A percentile compares a stretch with the other conserved stretches of the same genome.
Conservation (phyloP, 2,113 vertebrate genomes). For the Sula dactylatra region DNA sequence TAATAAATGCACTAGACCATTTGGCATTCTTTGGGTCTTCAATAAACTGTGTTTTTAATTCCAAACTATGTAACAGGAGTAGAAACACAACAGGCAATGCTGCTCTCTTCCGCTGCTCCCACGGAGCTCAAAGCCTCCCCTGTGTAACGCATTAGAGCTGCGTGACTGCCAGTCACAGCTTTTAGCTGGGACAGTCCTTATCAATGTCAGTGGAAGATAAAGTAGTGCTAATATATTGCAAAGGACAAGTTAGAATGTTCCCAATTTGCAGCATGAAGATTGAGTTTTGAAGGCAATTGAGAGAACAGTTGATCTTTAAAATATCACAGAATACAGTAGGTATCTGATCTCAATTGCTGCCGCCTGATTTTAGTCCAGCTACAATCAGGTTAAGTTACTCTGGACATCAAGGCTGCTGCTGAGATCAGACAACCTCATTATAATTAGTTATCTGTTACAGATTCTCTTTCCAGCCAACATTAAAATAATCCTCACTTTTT, state of each 20-base stretch:
- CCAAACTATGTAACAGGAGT: not conserved
- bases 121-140: not conserved
- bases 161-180: not conserved
- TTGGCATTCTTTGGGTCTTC: not conserved
- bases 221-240: not conserved
- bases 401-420: slow-evolving; percentile 6
- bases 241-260: not conserved
- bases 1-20: not conserved
- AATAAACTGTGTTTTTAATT: not conserved
- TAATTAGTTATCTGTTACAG: slow-evolving; percentile 14
- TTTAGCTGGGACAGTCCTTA: not conserved
- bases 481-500: slow-evolving; percentile 20
- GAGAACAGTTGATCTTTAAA: not conserved
- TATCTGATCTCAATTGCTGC: not conserved
- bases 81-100: not conserved
- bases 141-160: not conserved
- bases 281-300: not conserved
- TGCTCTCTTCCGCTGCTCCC: not conserved
- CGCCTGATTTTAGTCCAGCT: not conserved
- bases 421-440: not conserved
- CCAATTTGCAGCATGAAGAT: not conserved
- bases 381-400: not conserved
- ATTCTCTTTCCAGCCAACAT: not conserved
- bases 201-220: not conserved
- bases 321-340: not conserved